Base-by-base conservation (phyloP, 1,140 invertebrate species). In the Seison nebaliae region DNA sequence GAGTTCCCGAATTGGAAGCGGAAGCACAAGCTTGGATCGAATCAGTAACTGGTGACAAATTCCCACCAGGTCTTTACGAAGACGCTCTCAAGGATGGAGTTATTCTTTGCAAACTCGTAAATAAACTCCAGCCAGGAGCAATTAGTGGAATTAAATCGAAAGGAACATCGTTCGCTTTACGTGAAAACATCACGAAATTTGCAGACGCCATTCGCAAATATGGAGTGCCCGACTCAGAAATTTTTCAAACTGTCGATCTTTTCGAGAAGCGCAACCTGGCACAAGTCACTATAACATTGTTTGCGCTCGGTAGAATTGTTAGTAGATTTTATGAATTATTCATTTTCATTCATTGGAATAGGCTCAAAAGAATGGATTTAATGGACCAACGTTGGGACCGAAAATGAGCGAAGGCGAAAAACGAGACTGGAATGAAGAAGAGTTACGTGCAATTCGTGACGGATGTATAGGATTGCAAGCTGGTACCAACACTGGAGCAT, bases 221-320 rank as follows among this genome's bases (percentile, higher is more conserved):
- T 48, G 81, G 81, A 7, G 77, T 88, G 3, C 67, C 71, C 6
- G 75, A 80, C 46, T 68, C 73, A 4, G 81, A 91, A 51, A 65
- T 83, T 2, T 91, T 91, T 67, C 80, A 86, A 59, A 79, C 80
- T 0, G 76, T 79, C 5, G 81, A 88, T 53, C 63, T 91, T 4
- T 88, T 70, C 67, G 80, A 88, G 52, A 72, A 73, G 53, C 81
- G 84, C 54, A 81, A 88, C 53, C 78, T 91, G 44, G 67, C 73
- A 6, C 69, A 75, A 46, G 80, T 91, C 1, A 74, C 76, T 6
- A 79, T 83, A 49, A 83, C 79, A 55, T 60, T 93, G 34, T 77
- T 83, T 53, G 77, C 83, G 5, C 66, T 94, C 11, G 84, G 79
- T 18, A 69, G 86, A 63, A 91, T 91, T 69, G 81, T 84, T 63